Base-by-base conservation (phyloP, 2,797 vertebrate species). In the Gastrophryne carolinensis region DNA sequence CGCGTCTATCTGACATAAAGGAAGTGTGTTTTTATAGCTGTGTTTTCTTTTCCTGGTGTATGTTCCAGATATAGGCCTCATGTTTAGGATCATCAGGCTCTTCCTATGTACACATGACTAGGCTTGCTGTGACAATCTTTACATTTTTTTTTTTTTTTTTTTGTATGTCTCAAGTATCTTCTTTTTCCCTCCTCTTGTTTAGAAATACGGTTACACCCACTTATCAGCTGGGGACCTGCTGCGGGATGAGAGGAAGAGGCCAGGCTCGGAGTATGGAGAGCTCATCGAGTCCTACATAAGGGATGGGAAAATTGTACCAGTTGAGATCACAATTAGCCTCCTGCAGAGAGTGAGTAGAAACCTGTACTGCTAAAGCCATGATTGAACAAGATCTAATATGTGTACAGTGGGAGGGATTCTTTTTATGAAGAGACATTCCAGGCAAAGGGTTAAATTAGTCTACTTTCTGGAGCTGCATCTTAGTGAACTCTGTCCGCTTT, bases 181-280 rank as follows among this genome's bases (percentile, higher is more conserved):
- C 8, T 3, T 27, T 0, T 52, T 1, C 1, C 35, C 75, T 27
- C 79, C 57, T 26, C 1, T 0, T 87, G 81, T 79, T 84, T 67
- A 98, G 98, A 94, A 90, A 65, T 99, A 93, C 0, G 91, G 88
- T 80, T 99, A 96, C 79, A 98, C 93, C 0, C 97, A 99, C 83
- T 87, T 99, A 83, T 99, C 97, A 50, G 97, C 96, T 3, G 96
- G 98, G 30, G 98, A 99, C 83, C 88, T 99, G 61, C 92, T 99
- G 79, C 92, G 96, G 73, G 94, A 91, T 12, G 98, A 99, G 83
- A 90, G 94, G 50, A 93, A 90, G 35, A 90, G 96, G 75, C 90
- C 91, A 13, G 93, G 85, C 26, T 98, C 98, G 0, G 89, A 98
- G 80, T 92, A 79, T 15, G 96, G 97, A 68, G 91, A 94, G 81